Evolutionary conservation across 1,140 invertebrate genomes (phyloP).

Genomic region (Cotesia vestalis): DNA sequence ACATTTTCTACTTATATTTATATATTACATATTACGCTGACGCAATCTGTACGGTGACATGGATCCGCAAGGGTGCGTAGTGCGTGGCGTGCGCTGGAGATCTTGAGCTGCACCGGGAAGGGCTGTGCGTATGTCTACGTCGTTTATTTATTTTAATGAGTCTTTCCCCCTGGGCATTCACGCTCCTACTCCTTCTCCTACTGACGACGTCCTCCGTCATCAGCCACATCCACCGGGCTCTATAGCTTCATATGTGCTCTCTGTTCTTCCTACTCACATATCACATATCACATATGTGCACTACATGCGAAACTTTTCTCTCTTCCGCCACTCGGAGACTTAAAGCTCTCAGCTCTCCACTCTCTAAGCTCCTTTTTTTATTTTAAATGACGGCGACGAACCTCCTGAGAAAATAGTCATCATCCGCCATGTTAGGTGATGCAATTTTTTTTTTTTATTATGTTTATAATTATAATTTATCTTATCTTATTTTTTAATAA

Average conservation of each 20-base stretch:
- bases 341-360: too few relatives aligned
- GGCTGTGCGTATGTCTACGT: slow-evolving; percentile 16
- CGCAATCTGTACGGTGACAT: slow-evolving; percentile 16
- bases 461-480: too few relatives aligned
- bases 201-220: neutral
- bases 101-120: neutral
- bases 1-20: too few relatives aligned
- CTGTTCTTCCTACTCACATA: neutral
- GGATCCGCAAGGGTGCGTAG: slow-evolving; percentile 34
- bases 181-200: slow-evolving; percentile 29
- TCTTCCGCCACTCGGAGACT: slow-evolving; percentile 12
- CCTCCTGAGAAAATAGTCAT: too few relatives aligned
- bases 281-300: neutral
- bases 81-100: neutral
- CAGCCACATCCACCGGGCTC: neutral
- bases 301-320: neutral
- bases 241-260: slow-evolving; percentile 23
- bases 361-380: too few relatives aligned
- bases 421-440: too few relatives aligned
- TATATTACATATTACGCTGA: neutral
- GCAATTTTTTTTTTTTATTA: too few relatives aligned
- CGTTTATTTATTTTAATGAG: slow-evolving; percentile 64
- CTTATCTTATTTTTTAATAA: too few relatives aligned
- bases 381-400: too few relatives aligned
- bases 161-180: slow-evolving; percentile 45